phyloP scores from a whole-genome alignment of 2,113 vertebrate genomes.

The Megaleporinus macrocephalus region DNA sequence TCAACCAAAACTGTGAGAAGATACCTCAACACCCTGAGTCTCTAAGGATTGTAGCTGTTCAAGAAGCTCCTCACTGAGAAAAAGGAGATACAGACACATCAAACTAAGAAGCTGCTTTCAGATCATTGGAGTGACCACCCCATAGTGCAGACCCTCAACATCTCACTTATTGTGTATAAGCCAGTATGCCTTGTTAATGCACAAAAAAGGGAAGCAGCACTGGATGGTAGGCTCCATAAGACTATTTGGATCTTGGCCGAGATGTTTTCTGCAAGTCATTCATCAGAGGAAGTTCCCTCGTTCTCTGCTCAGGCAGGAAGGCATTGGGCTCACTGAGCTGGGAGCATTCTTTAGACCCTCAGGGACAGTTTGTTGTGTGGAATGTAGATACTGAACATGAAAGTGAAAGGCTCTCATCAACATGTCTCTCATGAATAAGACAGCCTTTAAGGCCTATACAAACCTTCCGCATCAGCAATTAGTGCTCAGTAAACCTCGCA shows the following conservation, averaged over 20 bases:
- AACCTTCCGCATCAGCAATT: not conserved
- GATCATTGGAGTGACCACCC: too few relatives aligned
- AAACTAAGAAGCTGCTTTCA: not conserved
- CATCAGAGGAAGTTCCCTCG: conserved; percentile 25
- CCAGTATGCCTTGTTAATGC: too few relatives aligned
- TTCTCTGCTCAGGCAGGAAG: conserved; percentile 16
- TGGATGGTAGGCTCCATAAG: not conserved
- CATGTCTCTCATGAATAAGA: not conserved
- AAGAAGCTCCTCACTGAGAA: too few relatives aligned
- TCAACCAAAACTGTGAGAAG: not conserved
- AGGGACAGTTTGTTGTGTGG: not conserved
- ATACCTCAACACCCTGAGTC: too few relatives aligned
- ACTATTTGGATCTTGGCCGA: not conserved
- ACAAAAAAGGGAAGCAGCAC: not conserved
- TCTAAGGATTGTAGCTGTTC: too few relatives aligned
- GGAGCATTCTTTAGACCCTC: conserved; percentile 17
- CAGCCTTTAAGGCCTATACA: not conserved
- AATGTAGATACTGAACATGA: not conserved
- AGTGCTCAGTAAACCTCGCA: not conserved
- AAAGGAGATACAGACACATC: too few relatives aligned
- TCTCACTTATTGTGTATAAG: too few relatives aligned
- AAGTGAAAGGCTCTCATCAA: not conserved
- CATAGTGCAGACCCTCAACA: too few relatives aligned
- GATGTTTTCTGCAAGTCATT: conserved; percentile 36
- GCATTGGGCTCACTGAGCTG: not conserved